Evolutionary conservation across 2,113 vertebrate species (phyloP).

Genomic region (Cephalopholis sonnerati): DNA sequence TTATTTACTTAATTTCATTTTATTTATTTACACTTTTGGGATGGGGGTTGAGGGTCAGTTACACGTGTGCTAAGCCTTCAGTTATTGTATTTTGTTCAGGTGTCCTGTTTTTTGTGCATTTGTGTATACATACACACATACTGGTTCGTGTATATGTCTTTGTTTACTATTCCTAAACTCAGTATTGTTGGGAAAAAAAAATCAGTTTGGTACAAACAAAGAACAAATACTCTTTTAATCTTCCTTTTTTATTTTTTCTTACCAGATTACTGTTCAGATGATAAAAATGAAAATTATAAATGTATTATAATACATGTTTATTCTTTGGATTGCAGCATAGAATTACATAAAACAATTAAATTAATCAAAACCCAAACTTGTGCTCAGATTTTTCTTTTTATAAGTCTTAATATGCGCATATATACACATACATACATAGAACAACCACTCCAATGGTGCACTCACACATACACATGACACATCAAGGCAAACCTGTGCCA

Average conservation of each 20-base stretch:
- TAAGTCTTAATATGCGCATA: constrained; percentile 70
- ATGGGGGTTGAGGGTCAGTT: too few relatives aligned
- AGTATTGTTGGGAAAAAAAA: too few relatives aligned
- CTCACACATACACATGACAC: constrained; percentile 57
- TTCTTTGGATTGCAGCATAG: constrained; percentile 89
- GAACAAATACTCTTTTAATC: constrained; percentile 42
- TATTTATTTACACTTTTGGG: too few relatives aligned
- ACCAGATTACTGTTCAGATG: constrained; percentile 80
- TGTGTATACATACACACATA: too few relatives aligned
- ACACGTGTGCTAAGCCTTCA: too few relatives aligned
- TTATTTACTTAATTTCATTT: too few relatives aligned
- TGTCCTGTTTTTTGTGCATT: too few relatives aligned
- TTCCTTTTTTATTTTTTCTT: constrained; percentile 62
- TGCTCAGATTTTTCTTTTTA: constrained; percentile 79
- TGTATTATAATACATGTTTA: constrained; percentile 85
- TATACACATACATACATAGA: constrained; percentile 55
- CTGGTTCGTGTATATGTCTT: too few relatives aligned
- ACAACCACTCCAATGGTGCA: constrained; percentile 47
- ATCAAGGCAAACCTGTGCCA: constrained; percentile 57
- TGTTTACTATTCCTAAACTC: too few relatives aligned
- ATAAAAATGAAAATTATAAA: constrained; percentile 79
- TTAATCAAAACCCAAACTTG: constrained; percentile 84
- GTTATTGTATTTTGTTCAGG: too few relatives aligned
- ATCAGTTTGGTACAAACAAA: constrained; percentile 15
- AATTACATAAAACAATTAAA: constrained; percentile 83